Percentiles rank a stretch among this genome's conserved stretches.
phyloP scores from a whole-genome alignment of 2,113 vertebrate genomes.

The Forbesichthys agassizii region DNA sequence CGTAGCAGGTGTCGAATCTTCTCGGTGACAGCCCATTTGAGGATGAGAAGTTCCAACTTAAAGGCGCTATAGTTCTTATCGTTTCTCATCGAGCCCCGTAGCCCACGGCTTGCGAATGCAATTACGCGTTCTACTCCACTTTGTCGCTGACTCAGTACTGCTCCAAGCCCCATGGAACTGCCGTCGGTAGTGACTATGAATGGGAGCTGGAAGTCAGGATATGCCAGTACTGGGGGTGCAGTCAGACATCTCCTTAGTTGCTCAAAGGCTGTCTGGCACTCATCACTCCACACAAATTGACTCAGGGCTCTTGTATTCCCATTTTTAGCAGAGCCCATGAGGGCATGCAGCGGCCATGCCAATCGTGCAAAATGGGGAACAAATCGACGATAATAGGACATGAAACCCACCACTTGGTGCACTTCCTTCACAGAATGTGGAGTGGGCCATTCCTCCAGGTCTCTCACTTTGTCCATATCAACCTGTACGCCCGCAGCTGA shows the following conservation, averaged over 20 bases:
- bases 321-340: not conserved
- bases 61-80: no score
- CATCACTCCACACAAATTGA: not conserved
- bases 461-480: not conserved
- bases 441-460: not conserved
- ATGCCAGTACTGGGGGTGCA: no score
- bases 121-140: no score
- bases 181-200: no score
- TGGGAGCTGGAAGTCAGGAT: no score
- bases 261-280: not conserved
- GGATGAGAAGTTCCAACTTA: no score
- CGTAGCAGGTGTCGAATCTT: no score
- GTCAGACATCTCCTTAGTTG: not conserved
- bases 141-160: no score
- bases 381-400: not conserved
- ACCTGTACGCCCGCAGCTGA: not conserved
- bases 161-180: no score
- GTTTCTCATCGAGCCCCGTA: no score
- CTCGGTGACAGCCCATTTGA: no score
- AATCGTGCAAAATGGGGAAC: not conserved
- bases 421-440: not conserved
- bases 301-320: not conserved
- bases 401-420: not conserved
- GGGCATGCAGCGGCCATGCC: not conserved
- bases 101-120: no score